Evolutionary conservation across 30 jellyfish, hydroid and myxozoan species (phyloP).

Genomic region (Calvadosia cruxmelitensis): DNA sequence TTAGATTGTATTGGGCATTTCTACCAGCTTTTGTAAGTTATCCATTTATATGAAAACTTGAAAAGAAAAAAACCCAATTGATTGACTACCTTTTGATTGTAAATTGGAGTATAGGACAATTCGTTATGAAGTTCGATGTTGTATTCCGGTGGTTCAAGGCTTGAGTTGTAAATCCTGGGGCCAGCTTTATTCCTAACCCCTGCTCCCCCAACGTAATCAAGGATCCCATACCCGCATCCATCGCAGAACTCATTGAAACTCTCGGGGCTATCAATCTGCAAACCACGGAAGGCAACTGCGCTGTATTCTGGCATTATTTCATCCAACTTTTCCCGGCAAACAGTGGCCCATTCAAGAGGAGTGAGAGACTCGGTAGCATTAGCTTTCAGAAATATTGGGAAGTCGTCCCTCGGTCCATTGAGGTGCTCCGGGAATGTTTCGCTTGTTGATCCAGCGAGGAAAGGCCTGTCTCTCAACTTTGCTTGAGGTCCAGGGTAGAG

Average conservation of each 20-base stretch:
- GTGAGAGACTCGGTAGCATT: background rate
- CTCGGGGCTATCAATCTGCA: background rate
- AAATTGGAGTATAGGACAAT: slow-evolving; percentile 53
- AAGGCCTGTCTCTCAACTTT: slow-evolving; percentile 20
- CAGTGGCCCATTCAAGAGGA: background rate
- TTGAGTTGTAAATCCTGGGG: slow-evolving; percentile 57
- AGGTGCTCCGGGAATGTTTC: slow-evolving; percentile 32
- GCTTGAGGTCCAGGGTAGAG: background rate
- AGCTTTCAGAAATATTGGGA: slow-evolving; percentile 27
- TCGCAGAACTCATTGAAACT: background rate
- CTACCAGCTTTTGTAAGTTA: no score
- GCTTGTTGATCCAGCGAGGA: slow-evolving; percentile 48
- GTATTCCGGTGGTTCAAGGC: slow-evolving; percentile 81
- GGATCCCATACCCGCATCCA: background rate
- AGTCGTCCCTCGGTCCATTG: slow-evolving; percentile 26
- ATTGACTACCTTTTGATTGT: slow-evolving; percentile 67
- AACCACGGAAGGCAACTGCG: background rate
- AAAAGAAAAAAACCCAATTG: no score
- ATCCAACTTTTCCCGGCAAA: background rate
- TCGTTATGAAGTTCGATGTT: slow-evolving; percentile 82
- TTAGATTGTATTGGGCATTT: no score
- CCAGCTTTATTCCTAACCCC: slow-evolving; percentile 40
- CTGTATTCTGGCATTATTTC: background rate
- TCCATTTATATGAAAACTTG: no score
- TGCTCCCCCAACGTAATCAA: slow-evolving; percentile 30